phyloP scores from a whole-genome alignment of 2,113 vertebrate genomes.

The Oreocharis arfaki region DNA sequence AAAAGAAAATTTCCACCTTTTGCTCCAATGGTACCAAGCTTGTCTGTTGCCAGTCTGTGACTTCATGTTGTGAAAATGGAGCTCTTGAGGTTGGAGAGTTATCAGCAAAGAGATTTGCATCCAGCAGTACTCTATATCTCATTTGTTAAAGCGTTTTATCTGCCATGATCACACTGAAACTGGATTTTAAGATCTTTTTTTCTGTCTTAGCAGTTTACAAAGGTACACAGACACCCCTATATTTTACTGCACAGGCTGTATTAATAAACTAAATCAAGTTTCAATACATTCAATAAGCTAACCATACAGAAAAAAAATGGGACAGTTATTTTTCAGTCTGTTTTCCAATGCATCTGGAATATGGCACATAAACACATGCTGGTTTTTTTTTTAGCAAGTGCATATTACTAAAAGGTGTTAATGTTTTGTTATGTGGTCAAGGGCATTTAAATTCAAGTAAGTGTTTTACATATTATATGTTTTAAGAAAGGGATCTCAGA shows the following conservation, averaged over 20 bases:
- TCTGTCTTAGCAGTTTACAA: neutral
- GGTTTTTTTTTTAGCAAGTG: neutral
- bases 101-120: neutral
- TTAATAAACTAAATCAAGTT: neutral
- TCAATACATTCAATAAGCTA: neutral
- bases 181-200: neutral
- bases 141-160: neutral
- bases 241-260: neutral
- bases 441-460: conserved; percentile 11
- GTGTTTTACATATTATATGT: neutral
- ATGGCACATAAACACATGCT: neutral
- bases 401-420: neutral
- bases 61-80: conserved; percentile 11
- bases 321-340: neutral
- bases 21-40: neutral
- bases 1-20: neutral
- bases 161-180: neutral
- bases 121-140: neutral
- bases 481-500: neutral
- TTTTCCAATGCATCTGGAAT: neutral
- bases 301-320: neutral
- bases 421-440: neutral
- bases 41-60: neutral
- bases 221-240: neutral
- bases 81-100: neutral